Conservation (phyloP, 2,797 vertebrate species). For the Lophotriccus pileatus region DNA sequence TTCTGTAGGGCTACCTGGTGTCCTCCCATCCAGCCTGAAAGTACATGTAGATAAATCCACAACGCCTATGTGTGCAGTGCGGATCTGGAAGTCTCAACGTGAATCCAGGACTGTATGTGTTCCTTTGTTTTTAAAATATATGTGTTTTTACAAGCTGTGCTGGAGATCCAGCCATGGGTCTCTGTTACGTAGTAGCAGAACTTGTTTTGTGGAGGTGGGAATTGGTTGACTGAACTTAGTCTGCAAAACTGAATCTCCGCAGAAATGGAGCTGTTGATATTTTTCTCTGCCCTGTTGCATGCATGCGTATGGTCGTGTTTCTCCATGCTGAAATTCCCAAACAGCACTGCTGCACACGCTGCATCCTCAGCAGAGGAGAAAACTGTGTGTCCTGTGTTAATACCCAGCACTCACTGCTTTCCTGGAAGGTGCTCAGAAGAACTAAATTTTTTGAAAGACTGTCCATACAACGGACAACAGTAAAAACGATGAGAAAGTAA, state of each 20-base stretch:
- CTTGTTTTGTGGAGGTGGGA: background rate
- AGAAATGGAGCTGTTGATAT: background rate
- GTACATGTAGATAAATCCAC: background rate
- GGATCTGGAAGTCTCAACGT: background rate
- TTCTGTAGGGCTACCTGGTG: background rate
- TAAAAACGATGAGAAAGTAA: background rate
- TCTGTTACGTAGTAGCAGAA: background rate
- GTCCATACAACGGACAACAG: background rate
- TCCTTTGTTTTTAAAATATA: background rate
- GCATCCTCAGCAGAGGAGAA: background rate
- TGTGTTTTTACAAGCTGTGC: background rate
- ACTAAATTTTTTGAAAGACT: background rate
- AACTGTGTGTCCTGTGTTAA: background rate
- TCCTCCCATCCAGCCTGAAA: background rate
- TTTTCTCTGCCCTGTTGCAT: background rate
- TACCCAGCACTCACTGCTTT: background rate
- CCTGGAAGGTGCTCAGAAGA: background rate
- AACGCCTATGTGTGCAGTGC: background rate
- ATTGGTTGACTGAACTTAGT: background rate
- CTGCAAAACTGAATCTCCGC: background rate
- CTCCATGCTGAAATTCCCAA: background rate
- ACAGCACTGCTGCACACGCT: background rate
- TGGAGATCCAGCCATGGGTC: background rate
- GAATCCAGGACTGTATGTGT: background rate
- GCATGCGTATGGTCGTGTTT: background rate